Percentiles rank a stretch among this genome's conserved stretches.
These are phyloP conservation scores for Drosophila auraria DNA, from an alignment of 1,140 invertebrate genomes.

Conservation along the genomic window DNA sequence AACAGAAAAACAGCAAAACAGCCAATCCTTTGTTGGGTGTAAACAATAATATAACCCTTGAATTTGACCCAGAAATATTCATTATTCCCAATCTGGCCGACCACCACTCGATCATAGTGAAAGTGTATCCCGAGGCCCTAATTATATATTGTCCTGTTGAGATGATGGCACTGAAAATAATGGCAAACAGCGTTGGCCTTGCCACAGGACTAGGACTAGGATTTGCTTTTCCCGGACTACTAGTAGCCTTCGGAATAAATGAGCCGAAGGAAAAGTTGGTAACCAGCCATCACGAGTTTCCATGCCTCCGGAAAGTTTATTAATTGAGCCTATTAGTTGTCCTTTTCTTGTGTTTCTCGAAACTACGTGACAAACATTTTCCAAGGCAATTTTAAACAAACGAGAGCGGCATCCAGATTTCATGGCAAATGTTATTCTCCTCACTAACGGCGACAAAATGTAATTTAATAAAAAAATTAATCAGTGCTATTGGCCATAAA, in stretches of 20 bases:
- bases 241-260: constrained; percentile 62
- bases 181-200: constrained; percentile 58
- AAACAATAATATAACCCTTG: constrained; percentile 35
- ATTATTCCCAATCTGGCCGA: constrained; percentile 12
- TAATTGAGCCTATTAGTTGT: constrained; percentile 62
- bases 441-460: constrained; percentile 2
- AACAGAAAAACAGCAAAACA: constrained; percentile 7
- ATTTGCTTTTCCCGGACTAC: constrained; percentile 17
- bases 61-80: constrained; percentile 22
- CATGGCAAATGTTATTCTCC: constrained; percentile 4
- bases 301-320: constrained; percentile 41
- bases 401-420: not conserved
- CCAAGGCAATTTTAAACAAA: constrained; percentile 39
- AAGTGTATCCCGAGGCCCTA: constrained; percentile 39
- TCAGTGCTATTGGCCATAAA: constrained; percentile 3
- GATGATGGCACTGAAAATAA: constrained; percentile 47
- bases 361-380: constrained; percentile 54
- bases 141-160: constrained; percentile 48
- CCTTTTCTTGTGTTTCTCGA: constrained; percentile 28
- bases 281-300: constrained; percentile 23
- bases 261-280: constrained; percentile 60
- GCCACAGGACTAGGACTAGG: constrained; percentile 16
- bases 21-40: constrained; percentile 1
- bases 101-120: constrained; percentile 3
- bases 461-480: constrained; percentile 27